These are phyloP conservation scores for Brachionus paranguensis DNA, from an alignment of 1,140 invertebrate species.

Conservation along the genomic window DNA sequence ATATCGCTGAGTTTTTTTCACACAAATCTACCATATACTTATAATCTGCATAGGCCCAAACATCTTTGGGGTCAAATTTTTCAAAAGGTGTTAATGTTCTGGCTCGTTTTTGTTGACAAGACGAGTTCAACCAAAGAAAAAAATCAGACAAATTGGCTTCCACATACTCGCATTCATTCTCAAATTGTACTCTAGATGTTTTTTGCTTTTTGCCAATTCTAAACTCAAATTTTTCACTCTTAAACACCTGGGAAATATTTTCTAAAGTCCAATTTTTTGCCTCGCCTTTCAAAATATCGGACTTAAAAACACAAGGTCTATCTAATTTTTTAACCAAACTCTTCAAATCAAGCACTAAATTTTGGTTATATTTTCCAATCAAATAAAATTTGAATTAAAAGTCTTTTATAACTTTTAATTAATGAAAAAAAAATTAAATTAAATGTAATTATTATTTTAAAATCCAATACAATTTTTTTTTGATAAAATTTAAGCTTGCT, in stretches of 20 bases:
- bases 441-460: no score
- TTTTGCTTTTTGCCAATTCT: slow-evolving; percentile 14
- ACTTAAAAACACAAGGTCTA: background rate
- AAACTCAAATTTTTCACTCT: background rate
- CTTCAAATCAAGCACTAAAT: background rate
- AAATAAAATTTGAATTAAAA: background rate
- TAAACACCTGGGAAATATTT: background rate
- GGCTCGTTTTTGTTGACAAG: slow-evolving; percentile 45
- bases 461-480: no score
- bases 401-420: background rate
- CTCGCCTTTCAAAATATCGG: background rate
- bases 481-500: background rate
- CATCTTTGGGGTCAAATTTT: slow-evolving; percentile 41
- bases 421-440: background rate
- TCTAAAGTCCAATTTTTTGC: slow-evolving; percentile 7
- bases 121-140: slow-evolving; percentile 51
- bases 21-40: slow-evolving; percentile 71
- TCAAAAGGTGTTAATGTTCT: slow-evolving; percentile 41
- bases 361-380: background rate
- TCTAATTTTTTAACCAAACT: background rate
- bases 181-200: slow-evolving; percentile 64
- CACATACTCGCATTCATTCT: slow-evolving; percentile 61
- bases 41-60: slow-evolving; percentile 77
- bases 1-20: slow-evolving; percentile 57
- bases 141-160: slow-evolving; percentile 64